Percentiles rank a stretch among this genome's conserved stretches.
Evolutionary conservation across 2,797 vertebrate species (phyloP).

Genomic region (Diglossa cyanea): DNA sequence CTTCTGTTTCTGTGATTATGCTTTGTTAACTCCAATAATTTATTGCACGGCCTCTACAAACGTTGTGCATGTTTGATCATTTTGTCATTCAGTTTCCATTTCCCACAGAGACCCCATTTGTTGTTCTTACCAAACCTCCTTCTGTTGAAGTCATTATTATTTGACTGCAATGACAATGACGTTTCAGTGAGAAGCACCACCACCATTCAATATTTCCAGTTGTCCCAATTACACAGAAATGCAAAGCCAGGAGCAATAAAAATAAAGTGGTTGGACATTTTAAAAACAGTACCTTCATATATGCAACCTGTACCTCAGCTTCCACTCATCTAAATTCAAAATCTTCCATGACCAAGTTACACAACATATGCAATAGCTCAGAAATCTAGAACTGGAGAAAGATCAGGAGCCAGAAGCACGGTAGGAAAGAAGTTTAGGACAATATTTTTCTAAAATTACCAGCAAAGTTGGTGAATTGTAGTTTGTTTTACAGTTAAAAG

Average conservation of each 20-base stretch:
- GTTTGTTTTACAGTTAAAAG: background rate
- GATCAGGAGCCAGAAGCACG: background rate
- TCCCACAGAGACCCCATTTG: background rate
- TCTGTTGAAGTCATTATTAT: background rate
- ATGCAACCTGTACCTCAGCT: background rate
- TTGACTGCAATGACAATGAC: background rate
- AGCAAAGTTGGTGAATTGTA: background rate
- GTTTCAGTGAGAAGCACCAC: background rate
- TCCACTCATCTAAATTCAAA: background rate
- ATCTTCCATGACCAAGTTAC: background rate
- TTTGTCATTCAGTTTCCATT: background rate
- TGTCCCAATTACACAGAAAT: background rate
- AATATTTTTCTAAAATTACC: background rate
- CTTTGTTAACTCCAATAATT: background rate
- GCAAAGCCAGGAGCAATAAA: background rate
- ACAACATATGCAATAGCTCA: background rate
- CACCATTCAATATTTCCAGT: background rate
- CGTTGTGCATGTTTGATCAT: fast-evolving
- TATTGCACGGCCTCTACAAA: background rate
- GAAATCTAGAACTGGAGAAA: background rate
- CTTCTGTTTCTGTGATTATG: background rate
- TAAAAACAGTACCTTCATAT: background rate
- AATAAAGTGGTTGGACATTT: background rate
- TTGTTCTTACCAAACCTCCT: background rate
- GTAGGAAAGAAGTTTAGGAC: background rate